Conservation (phyloP, 2,797 vertebrate genomes). For the Salarias fasciatus region DNA sequence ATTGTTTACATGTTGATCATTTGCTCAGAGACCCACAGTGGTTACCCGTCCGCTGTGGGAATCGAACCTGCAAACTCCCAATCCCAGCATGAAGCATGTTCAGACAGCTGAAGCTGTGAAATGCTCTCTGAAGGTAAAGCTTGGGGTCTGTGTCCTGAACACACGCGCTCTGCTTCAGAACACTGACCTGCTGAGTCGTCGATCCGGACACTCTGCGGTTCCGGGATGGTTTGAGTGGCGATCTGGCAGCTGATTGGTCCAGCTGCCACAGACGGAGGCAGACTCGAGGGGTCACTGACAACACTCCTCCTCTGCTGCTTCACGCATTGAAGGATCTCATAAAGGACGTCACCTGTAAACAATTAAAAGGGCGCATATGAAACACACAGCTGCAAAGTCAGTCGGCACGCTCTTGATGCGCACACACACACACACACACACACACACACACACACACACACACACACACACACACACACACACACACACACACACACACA, state of each 20-base stretch:
- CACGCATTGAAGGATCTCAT: constrained; percentile 91
- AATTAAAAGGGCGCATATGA: background rate
- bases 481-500: background rate
- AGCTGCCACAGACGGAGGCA: background rate
- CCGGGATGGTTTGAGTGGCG: constrained; percentile 35
- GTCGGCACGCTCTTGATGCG: background rate
- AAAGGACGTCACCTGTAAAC: constrained; percentile 90
- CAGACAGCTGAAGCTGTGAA: no score
- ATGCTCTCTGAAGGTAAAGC: no score
- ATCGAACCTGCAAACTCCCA: no score
- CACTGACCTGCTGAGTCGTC: constrained; percentile 51
- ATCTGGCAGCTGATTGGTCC: constrained; percentile 22
- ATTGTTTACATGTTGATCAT: no score
- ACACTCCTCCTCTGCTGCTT: constrained; percentile 86
- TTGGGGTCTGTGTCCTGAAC: no score
- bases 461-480: background rate
- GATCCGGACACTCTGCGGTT: constrained; percentile 26
- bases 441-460: background rate
- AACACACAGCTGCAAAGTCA: background rate
- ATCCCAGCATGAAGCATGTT: no score
- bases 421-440: background rate
- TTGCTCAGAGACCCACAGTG: no score
- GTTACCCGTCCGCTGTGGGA: no score
- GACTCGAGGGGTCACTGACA: constrained; percentile 59
- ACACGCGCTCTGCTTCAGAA: background rate